Evolutionary conservation across 2,113 vertebrate species (phyloP).

Genomic region (Salvelinus namaycush): DNA sequence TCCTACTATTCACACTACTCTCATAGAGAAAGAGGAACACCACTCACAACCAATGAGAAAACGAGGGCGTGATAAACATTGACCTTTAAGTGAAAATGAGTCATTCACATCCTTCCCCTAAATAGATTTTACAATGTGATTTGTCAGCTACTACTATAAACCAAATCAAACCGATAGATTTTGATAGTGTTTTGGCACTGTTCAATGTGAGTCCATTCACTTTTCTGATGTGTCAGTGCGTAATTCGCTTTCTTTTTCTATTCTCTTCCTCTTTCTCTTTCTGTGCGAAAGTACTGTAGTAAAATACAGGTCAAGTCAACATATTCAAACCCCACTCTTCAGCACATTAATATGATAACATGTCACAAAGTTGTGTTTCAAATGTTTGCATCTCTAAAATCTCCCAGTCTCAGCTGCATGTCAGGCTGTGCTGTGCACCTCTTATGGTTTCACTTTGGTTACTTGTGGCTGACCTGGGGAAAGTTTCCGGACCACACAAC

Average conservation of each 20-base stretch:
- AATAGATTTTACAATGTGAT: neutral
- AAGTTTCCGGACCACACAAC: constrained; percentile 61
- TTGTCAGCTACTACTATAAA: neutral
- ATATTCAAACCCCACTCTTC: neutral
- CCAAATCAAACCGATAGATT: neutral
- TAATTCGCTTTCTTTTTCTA: neutral
- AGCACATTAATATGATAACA: too few species aligned
- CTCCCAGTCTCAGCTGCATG: neutral
- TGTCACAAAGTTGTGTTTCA: neutral
- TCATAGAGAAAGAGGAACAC: constrained; percentile 40
- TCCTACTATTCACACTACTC: constrained; percentile 32
- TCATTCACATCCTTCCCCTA: constrained; percentile 8
- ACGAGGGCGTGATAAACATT: constrained; percentile 9
- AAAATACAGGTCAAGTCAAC: neutral
- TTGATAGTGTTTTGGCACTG: neutral
- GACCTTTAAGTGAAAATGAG: constrained; percentile 6
- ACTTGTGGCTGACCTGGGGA: constrained; percentile 43
- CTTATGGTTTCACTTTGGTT: constrained; percentile 39
- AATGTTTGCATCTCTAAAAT: neutral
- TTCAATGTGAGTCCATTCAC: neutral
- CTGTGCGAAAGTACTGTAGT: neutral
- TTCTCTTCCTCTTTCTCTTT: neutral
- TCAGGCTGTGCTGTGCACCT: neutral
- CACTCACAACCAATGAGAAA: constrained; percentile 25
- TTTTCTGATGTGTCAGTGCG: neutral